phyloP scores from a whole-genome alignment of 2,113 vertebrate species.

The Hylia prasina region DNA sequence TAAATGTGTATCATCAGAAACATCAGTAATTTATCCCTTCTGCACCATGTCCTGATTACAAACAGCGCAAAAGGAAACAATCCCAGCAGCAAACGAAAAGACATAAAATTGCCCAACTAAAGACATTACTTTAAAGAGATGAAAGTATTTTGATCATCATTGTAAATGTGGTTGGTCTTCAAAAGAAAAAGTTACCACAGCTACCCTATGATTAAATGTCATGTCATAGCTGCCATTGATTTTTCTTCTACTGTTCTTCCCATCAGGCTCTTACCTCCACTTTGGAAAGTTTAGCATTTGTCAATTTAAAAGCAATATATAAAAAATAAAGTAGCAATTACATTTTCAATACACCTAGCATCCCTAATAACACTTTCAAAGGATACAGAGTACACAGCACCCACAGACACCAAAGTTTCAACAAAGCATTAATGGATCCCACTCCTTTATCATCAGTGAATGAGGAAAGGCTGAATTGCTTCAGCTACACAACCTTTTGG shows the following conservation, averaged over 20 bases:
- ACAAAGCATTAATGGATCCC: neutral
- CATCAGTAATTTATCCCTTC: slow-evolving; percentile 17
- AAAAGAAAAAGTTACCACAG: neutral
- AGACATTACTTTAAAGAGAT: neutral
- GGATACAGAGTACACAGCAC: neutral
- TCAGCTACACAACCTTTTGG: neutral
- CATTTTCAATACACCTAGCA: neutral
- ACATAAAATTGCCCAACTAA: neutral
- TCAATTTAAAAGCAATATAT: neutral
- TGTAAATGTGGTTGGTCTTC: neutral
- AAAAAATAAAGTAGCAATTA: neutral
- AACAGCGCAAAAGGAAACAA: slow-evolving; percentile 15
- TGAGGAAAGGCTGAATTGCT: neutral
- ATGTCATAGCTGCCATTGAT: neutral
- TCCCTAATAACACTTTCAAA: neutral
- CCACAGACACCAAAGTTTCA: neutral
- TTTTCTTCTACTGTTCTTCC: neutral
- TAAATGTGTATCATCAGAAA: neutral
- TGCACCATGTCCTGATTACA: neutral
- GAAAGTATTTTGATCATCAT: neutral
- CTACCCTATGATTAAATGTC: neutral
- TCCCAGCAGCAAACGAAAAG: slow-evolving; percentile 17
- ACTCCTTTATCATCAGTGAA: neutral
- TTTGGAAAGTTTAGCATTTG: neutral
- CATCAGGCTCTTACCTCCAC: neutral